A percentile compares a stretch with the other conserved stretches of the same genome.
These are phyloP conservation scores for Lycocorax pyrrhopterus DNA, from an alignment of 2,113 vertebrate species.

Conservation along the genomic window DNA sequence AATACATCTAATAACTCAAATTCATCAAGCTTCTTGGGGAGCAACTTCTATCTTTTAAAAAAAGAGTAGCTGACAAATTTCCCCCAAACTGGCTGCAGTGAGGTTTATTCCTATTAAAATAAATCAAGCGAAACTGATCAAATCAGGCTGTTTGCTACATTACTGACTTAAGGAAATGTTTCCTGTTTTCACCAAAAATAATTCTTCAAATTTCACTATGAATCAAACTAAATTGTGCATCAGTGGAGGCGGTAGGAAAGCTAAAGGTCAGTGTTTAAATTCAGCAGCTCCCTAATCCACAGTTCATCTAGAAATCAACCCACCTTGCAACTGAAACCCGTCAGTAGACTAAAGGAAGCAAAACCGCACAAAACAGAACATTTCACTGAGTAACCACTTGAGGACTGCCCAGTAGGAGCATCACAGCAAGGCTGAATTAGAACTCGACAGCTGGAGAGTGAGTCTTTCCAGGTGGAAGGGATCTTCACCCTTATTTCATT, in stretches of 20 bases:
- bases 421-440: neutral
- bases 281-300: neutral
- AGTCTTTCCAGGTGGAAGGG: neutral
- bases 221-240: neutral
- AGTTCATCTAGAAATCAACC: neutral
- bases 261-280: neutral
- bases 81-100: neutral
- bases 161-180: neutral
- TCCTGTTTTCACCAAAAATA: neutral
- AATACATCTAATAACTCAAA: neutral
- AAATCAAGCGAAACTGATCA: neutral
- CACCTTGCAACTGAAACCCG: neutral
- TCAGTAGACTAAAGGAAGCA: neutral
- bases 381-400: neutral
- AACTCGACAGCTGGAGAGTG: neutral
- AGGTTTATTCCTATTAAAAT: neutral
- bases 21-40: neutral
- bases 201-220: neutral
- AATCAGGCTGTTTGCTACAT: neutral
- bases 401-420: neutral
- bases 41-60: neutral
- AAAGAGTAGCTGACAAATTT: neutral
- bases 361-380: neutral
- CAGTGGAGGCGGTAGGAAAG: neutral
- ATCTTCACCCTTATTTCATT: neutral